Base-by-base conservation (phyloP, 2,113 vertebrate genomes). In the Falco punctatus region DNA sequence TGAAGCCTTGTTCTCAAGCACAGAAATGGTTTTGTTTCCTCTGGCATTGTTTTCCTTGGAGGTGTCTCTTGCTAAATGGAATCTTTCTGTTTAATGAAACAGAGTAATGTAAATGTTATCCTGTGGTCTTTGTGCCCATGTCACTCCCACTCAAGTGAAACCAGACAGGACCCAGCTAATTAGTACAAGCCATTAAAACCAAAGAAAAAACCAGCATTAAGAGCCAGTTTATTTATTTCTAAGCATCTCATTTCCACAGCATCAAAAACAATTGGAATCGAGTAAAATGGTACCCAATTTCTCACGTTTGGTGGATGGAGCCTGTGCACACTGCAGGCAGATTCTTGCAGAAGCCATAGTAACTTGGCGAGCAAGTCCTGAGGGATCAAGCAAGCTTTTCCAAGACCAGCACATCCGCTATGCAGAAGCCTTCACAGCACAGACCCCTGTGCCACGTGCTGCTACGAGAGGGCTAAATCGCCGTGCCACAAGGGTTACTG, bases 1-100 rank as follows among this genome's bases (percentile, higher is more conserved):
- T 81, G 93, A 92, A 94, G 42, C 52, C 44, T 51, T 82, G 77
- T 65, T 97, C 92, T 96, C 12, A 8, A 70, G 79, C 64, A 49
- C n/a, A 96, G 79, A 97, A 97, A 92, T 51, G 94, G 77, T 92
- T 97, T 65, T 89, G 71, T 65, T 90, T 93, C 95, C 85, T 86
- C 81, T 91, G 77, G 90, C 48, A 86, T 70, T 94, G 91, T 97
- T 97, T 97, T 80, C 83, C 92, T 94, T 28, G 9, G 82, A 89
- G 27, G 89, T 96, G 55, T 88, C 70, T 82, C 81, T 94, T 90
- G 73, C 79, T 96, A 96, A 91, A 78, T 0, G 0, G 92, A 94
- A 91, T 82, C 58, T 97, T 48, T 66, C 85, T 78, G 44, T 91
- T 92, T 86, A 93, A 93, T 70, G 64, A 96, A 96, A 95, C 17